Base-by-base conservation (phyloP, 1,140 invertebrate species). In the Orussus abietinus region DNA sequence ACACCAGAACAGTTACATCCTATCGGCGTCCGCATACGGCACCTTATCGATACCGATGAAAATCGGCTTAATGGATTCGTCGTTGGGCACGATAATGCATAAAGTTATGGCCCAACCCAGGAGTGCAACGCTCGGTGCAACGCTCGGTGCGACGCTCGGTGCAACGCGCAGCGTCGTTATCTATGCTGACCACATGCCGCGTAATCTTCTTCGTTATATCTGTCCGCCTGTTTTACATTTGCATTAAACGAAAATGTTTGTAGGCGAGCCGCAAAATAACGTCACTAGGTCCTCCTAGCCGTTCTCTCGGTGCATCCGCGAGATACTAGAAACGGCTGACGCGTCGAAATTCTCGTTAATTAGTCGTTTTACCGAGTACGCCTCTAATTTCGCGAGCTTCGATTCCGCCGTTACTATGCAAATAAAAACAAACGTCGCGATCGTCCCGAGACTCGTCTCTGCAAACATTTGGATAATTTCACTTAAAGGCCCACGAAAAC, bases 141-240 rank as follows among this genome's bases (percentile, higher is more conserved):
- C n/a, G n/a, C n/a, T n/a, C n/a, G n/a, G n/a, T 48, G 28, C 32
- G 35, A 37, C 35, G n/a, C 29, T 42, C 36, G 32, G 41, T 35
- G 40, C 34, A 47, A 45, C 49, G 34, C 45, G 29, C n/a, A 32
- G 42, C 51, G 55, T 64, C 59, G 62, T 66, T 66, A 68, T 68
- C 63, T 65, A 57, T 64, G 62, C 63, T 65, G 62, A 64, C 63
- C 65, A 56, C 62, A 68, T 65, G 65, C 60, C 51, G 55, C 58
- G 60, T 65, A 68, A 68, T 67, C 64, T 67, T 66, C 63, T 62
- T 65, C 60, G 64, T 66, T 68, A 68, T 66, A 62, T 63, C 56
- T 60, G 41, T 43, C 48, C 38, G 49, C 38, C 59, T 57, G 53
- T 61, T 64, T 61, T 59, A 60, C 62, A 67, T 67, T 67, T 59